Conservation (phyloP, 2,888 invertebrate genomes). For the Ditylenchus weischeri region DNA sequence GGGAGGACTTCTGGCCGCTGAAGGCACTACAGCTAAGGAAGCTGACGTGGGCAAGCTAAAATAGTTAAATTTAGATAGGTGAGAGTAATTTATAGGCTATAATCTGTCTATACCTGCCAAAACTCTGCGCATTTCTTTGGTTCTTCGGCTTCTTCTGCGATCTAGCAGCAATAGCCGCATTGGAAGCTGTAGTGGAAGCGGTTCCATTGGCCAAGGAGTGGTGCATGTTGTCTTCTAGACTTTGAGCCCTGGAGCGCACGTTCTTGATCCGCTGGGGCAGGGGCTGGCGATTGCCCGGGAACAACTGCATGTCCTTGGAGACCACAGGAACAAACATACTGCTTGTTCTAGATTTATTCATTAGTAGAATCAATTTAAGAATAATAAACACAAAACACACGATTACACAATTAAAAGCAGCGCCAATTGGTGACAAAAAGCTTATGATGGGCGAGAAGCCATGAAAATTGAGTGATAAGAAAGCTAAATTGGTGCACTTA, state of each 20-base stretch:
- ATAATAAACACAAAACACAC: too few relatives aligned
- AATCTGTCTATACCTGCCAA: neutral
- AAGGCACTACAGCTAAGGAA: neutral
- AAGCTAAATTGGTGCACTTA: too few relatives aligned
- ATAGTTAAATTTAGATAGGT: neutral
- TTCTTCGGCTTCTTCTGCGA: neutral
- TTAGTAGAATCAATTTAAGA: too few relatives aligned
- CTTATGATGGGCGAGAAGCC: too few relatives aligned
- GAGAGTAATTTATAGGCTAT: too few relatives aligned
- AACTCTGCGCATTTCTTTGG: slow-evolving; percentile 2
- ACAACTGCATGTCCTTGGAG: slow-evolving; percentile 25
- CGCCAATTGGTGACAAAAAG: too few relatives aligned
- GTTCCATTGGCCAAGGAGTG: neutral
- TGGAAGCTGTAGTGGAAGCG: neutral
- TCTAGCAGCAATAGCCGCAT: neutral
- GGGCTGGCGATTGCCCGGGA: slow-evolving; percentile 14
- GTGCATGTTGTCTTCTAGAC: slow-evolving; percentile 8
- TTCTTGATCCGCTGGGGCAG: slow-evolving; percentile 25
- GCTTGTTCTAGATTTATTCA: neutral
- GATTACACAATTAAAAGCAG: too few relatives aligned
- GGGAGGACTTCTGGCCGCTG: slow-evolving; percentile 4
- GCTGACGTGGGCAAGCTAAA: neutral
- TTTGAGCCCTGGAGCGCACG: slow-evolving; percentile 15
- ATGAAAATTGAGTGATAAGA: too few relatives aligned
- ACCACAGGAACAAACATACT: slow-evolving; percentile 14